Base-by-base conservation (phyloP, 2,113 vertebrate genomes). In the Toxotes jaculatrix region DNA sequence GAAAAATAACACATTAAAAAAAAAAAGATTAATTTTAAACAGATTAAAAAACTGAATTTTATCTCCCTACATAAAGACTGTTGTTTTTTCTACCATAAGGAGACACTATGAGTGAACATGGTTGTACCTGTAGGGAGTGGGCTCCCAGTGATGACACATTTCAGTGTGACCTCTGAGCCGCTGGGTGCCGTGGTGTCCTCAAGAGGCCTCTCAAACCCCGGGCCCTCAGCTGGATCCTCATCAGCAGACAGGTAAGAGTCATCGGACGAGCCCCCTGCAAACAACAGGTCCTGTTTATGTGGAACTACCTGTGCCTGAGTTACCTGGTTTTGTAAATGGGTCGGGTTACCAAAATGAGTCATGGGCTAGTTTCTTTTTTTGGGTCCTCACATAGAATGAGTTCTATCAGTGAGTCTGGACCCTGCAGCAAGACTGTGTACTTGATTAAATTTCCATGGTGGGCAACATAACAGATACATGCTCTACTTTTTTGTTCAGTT, bases 181-280 rank as follows among this genome's bases (percentile, higher is more conserved):
- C 91, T 85, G 0, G 82, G 86, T 31, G 92, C 95, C 0, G 89
- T 82, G 5, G 68, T 80, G 74, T 96, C 95, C 84, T 95, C 92
- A 17, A 97, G 92, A 17, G 95, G 95, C 60, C 95, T 96, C 92
- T 97, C 95, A 87, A 97, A 97, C 83, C 94, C 32, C 0, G 97
- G 97, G 2, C 91, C 94, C 88, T 96, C 96, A 31, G 94, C 86
- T 0, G 95, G 94, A 42, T 96, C 96, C 56, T 98, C 96, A 32
- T 96, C 96, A 14, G 96, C 96, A 1, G 96, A 98, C 82, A 96
- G 95, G 0, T 96, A 97, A 32, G 96, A 97, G 83, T 97, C 97
- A 0, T 97, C 96, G 0, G 97, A 97, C 2, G 96, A 97, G 85
- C 95, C 96, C 89, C 92, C 85, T 95, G 79, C 36, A 62, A 70